Conservation (phyloP, 2,113 vertebrate genomes). For the Hippolais icterina region DNA sequence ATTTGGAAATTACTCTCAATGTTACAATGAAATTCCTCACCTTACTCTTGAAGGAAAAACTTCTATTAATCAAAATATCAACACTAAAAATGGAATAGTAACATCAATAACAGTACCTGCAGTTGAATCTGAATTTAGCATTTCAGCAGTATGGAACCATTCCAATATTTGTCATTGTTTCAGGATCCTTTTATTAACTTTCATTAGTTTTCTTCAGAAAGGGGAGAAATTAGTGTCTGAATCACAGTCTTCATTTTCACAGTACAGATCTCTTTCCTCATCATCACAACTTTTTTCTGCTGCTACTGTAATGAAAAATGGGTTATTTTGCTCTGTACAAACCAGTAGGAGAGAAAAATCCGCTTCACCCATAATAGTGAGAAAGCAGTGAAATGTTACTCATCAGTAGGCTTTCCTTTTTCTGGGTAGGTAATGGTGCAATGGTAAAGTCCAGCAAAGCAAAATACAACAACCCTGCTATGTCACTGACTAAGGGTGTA, state of each 20-base stretch:
- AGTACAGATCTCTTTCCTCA: not conserved
- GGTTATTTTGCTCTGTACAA: not conserved
- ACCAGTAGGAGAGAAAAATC: not conserved
- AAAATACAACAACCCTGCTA: not conserved
- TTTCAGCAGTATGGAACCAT: not conserved
- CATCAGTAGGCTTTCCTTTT: not conserved
- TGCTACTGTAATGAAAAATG: not conserved
- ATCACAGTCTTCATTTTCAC: not conserved
- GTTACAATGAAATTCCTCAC: not conserved
- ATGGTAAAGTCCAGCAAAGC: not conserved
- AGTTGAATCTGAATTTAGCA: not conserved
- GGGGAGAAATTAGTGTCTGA: not conserved
- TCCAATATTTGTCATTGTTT: not conserved
- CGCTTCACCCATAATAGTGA: not conserved
- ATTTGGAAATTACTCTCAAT: not conserved
- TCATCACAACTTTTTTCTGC: not conserved
- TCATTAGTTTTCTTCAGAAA: not conserved
- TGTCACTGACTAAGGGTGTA: not conserved
- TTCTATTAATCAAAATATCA: not conserved
- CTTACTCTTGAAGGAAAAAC: not conserved
- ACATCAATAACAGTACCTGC: not conserved
- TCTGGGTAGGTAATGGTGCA: not conserved
- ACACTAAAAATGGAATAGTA: not conserved
- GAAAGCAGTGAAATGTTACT: not conserved
- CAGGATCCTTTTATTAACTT: not conserved